Evolutionary conservation across 2,888 invertebrate species (phyloP).

Genomic region (Prenolepis imparis): DNA sequence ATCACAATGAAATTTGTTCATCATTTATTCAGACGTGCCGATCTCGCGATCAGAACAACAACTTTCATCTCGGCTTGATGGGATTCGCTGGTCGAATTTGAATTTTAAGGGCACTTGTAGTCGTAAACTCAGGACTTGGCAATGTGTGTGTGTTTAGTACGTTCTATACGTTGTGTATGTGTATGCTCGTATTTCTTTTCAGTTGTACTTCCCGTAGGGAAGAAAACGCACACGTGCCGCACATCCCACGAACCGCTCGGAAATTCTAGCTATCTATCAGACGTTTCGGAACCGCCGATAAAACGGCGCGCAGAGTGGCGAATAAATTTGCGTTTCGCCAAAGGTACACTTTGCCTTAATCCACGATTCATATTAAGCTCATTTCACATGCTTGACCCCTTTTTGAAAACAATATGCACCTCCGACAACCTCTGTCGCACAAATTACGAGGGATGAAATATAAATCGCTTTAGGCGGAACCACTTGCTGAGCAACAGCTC

Average conservation of each 20-base stretch:
- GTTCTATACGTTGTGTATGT: background rate
- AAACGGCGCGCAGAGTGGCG: constrained; percentile 26
- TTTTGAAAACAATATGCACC: background rate
- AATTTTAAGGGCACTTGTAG: constrained; percentile 35
- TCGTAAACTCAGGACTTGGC: constrained; percentile 18
- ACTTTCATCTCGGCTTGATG: constrained; percentile 20
- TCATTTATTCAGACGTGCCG: constrained; percentile 24
- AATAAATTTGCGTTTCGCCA: constrained; percentile 36
- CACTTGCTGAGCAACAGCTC: constrained; percentile 47
- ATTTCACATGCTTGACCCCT: background rate
- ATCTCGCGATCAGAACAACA: constrained; percentile 24
- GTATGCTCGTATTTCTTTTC: constrained; percentile 35
- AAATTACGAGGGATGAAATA: constrained; percentile 50
- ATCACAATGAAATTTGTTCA: constrained; percentile 19
- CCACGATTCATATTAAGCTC: constrained; percentile 22
- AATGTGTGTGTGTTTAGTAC: background rate
- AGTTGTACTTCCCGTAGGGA: background rate
- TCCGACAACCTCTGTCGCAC: constrained; percentile 31
- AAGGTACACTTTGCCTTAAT: constrained; percentile 29
- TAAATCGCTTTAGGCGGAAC: constrained; percentile 52
- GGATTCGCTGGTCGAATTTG: constrained; percentile 36
- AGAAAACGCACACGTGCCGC: constrained; percentile 34
- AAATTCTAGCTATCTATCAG: constrained; percentile 49
- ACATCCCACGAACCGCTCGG: constrained; percentile 27
- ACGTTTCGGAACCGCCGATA: constrained; percentile 24